These are phyloP conservation scores for Hypsopygia costalis DNA, from an alignment of 2,888 invertebrate species.

Conservation along the genomic window DNA sequence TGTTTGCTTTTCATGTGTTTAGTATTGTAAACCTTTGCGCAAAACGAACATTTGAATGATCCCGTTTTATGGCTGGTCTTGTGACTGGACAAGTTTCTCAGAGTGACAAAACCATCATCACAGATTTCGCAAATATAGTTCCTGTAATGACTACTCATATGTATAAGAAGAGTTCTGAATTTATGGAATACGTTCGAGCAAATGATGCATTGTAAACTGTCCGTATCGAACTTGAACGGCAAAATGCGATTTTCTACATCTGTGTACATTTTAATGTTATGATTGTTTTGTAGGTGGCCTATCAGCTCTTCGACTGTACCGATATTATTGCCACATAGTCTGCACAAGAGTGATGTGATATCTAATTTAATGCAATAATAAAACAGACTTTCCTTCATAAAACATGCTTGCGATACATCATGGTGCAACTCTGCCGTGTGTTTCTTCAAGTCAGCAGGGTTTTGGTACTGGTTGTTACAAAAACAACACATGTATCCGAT, in stretches of 20 bases:
- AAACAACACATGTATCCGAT: slow-evolving; percentile 42
- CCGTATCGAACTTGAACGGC: slow-evolving; percentile 44
- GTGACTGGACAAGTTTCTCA: slow-evolving; percentile 18
- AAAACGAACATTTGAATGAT: slow-evolving; percentile 33
- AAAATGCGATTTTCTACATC: slow-evolving; percentile 42
- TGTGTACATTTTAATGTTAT: slow-evolving; percentile 28
- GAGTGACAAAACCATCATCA: slow-evolving; percentile 28
- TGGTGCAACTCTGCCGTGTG: slow-evolving; percentile 34
- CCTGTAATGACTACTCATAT: slow-evolving; percentile 48
- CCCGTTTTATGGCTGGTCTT: slow-evolving; percentile 19
- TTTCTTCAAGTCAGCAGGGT: slow-evolving; percentile 37
- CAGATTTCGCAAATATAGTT: slow-evolving; percentile 46
- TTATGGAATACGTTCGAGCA: slow-evolving; percentile 36
- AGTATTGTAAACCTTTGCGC: slow-evolving; percentile 46
- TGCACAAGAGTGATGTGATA: slow-evolving; percentile 15
- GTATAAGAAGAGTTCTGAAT: slow-evolving; percentile 39
- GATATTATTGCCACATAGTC: slow-evolving; percentile 26
- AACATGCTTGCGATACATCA: slow-evolving; percentile 22
- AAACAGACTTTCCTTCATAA: slow-evolving; percentile 24
- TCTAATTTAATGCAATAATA: slow-evolving; percentile 8
- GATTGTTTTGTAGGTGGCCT: slow-evolving; percentile 31
- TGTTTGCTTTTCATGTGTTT: slow-evolving; percentile 38
- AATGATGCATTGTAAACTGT: slow-evolving; percentile 35
- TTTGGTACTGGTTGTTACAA: slow-evolving; percentile 32
- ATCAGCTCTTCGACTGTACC: slow-evolving; percentile 31